Conservation (phyloP, 2,113 vertebrate species). For the Platichthys flesus region DNA sequence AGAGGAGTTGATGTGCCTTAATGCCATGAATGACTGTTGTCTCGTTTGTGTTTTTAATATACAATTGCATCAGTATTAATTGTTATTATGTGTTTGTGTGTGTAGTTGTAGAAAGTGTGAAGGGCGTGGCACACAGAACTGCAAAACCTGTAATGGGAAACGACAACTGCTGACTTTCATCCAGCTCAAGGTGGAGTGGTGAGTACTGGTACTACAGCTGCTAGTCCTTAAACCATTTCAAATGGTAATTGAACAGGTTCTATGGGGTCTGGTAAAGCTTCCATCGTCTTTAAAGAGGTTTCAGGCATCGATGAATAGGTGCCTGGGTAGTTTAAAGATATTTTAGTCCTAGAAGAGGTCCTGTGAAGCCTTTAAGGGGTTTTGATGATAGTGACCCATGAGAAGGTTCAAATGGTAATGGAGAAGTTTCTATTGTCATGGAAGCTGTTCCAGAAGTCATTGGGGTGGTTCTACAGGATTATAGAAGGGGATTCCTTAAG, state of each 20-base stretch:
- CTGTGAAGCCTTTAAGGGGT: not conserved
- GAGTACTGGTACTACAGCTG: constrained; percentile 17
- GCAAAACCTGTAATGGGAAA: constrained; percentile 75
- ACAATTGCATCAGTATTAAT: too few relatives aligned
- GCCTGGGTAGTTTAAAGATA: too few relatives aligned
- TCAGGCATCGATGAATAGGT: too few relatives aligned
- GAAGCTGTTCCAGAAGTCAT: too few relatives aligned
- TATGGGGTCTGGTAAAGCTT: not conserved
- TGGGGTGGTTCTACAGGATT: too few relatives aligned
- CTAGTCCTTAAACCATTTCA: not conserved
- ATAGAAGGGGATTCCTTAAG: not conserved
- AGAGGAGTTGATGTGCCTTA: too few relatives aligned
- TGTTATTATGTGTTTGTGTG: constrained; percentile 6
- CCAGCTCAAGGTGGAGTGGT: constrained; percentile 80
- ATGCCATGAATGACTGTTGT: too few relatives aligned
- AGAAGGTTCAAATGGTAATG: not conserved
- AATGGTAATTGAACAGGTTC: not conserved
- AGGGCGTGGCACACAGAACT: constrained; percentile 24
- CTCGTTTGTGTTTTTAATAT: too few relatives aligned
- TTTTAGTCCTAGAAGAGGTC: too few relatives aligned
- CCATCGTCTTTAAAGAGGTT: not conserved
- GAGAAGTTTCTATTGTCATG: too few relatives aligned
- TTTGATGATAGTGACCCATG: too few relatives aligned
- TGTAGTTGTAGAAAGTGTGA: constrained; percentile 62
- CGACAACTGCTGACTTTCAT: constrained; percentile 72